A percentile compares a stretch with the other conserved stretches of the same genome.
These are phyloP conservation scores for Takifugu rubripes DNA, from an alignment of 2,797 vertebrate species.

Conservation along the genomic window DNA sequence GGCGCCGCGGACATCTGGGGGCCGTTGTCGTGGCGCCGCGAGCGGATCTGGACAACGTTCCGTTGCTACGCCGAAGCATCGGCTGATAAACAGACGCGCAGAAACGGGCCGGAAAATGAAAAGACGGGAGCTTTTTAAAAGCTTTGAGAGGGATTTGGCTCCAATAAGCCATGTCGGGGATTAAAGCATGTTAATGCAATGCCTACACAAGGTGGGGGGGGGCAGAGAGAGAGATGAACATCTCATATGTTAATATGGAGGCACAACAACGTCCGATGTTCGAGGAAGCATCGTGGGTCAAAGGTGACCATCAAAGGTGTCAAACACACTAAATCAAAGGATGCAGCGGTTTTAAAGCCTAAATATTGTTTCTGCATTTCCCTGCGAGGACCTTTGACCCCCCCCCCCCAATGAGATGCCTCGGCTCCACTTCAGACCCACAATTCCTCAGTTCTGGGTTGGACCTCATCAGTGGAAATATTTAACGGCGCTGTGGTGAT, in stretches of 20 bases:
- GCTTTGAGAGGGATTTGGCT: constrained; percentile 76
- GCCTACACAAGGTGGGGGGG: constrained; percentile 56
- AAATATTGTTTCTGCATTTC: too few species aligned
- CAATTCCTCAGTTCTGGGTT: too few species aligned
- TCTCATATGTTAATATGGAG: constrained; percentile 16
- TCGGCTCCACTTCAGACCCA: too few species aligned
- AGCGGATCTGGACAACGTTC: constrained; percentile 7
- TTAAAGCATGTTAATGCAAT: constrained; percentile 77
- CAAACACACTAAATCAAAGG: too few species aligned
- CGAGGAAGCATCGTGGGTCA: constrained; percentile 1
- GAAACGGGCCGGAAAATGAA: constrained; percentile 53
- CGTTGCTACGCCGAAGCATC: not conserved
- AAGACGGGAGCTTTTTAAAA: constrained; percentile 72
- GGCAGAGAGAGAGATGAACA: constrained; percentile 19
- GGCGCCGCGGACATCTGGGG: too few species aligned
- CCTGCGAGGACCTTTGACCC: too few species aligned
- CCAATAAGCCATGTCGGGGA: constrained; percentile 73
- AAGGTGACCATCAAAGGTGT: not conserved
- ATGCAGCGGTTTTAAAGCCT: too few species aligned
- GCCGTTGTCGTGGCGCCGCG: not conserved
- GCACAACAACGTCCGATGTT: constrained; percentile 11
- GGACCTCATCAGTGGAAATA: too few species aligned
- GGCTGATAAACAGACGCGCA: constrained; percentile 9
- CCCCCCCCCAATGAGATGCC: too few species aligned
- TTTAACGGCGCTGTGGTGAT: too few species aligned